phyloP scores from a whole-genome alignment of 2,113 vertebrate species.

The Lota lota region DNA sequence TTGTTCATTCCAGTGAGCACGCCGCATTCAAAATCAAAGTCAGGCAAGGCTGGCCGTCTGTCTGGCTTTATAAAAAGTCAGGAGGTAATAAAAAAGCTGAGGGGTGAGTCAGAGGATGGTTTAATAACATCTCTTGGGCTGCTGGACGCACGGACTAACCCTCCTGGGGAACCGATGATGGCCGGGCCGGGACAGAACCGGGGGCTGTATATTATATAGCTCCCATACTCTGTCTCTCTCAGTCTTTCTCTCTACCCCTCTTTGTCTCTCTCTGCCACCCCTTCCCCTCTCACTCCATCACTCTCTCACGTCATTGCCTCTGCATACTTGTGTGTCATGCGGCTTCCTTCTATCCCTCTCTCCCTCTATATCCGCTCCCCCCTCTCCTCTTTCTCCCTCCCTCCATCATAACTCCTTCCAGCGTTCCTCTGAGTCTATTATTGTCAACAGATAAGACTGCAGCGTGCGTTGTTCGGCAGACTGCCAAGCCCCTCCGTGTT shows the following conservation, averaged over 20 bases:
- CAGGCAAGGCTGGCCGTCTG: constrained; percentile 44
- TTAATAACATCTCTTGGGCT: constrained; percentile 56
- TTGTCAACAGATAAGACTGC: constrained; percentile 50
- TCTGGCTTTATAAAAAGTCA: constrained; percentile 49
- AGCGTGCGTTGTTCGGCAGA: constrained; percentile 32
- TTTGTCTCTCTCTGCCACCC: background rate
- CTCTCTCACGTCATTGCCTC: no score
- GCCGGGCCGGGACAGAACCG: constrained; percentile 14
- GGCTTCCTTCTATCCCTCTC: background rate
- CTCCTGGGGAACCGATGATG: constrained; percentile 31
- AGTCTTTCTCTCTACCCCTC: background rate
- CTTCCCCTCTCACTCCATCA: no score
- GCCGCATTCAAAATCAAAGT: constrained; percentile 67
- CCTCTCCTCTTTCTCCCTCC: background rate
- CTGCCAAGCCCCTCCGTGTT: constrained; percentile 36
- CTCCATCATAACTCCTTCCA: background rate
- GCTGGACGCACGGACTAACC: constrained; percentile 17
- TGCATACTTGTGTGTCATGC: no score
- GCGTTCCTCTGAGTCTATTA: constrained; percentile 40
- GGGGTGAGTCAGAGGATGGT: constrained; percentile 61
- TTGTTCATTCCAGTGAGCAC: constrained; percentile 65
- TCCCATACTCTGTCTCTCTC: background rate
- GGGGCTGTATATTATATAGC: constrained; percentile 7
- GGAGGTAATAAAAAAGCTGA: constrained; percentile 62
- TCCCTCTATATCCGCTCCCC: background rate